Evolutionary conservation across 2,797 vertebrate species (phyloP).

Genomic region (Hypotaenidia philippensis): DNA sequence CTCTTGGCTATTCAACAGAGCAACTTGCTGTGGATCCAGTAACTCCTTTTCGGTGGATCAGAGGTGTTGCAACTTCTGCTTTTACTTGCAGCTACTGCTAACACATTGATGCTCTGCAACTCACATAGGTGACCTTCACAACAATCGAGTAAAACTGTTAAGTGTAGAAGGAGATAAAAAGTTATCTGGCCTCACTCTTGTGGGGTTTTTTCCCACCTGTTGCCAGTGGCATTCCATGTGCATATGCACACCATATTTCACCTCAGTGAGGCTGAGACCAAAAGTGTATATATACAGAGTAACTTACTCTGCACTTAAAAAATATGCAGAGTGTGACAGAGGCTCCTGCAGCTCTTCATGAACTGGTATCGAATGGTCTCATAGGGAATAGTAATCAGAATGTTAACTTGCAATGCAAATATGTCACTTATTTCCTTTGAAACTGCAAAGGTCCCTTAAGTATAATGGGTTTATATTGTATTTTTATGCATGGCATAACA

Average conservation of each 20-base stretch:
- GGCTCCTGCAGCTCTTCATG: neutral
- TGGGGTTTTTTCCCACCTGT: neutral
- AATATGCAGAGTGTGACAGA: neutral
- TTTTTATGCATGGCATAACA: neutral
- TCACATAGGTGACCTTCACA: neutral
- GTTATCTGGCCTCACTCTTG: neutral
- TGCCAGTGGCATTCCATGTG: neutral
- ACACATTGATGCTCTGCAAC: neutral
- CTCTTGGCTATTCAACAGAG: neutral
- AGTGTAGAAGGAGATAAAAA: neutral
- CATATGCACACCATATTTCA: neutral
- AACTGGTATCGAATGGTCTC: neutral
- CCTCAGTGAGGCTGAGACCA: neutral
- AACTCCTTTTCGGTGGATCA: neutral
- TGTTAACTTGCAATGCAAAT: neutral
- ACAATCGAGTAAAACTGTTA: neutral
- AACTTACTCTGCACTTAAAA: neutral
- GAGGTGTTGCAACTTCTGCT: neutral
- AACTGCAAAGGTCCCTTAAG: neutral
- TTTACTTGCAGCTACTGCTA: neutral
- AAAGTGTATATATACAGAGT: neutral
- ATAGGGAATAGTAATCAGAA: neutral
- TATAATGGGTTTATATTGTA: neutral
- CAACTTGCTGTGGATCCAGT: neutral
- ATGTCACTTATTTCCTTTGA: neutral